Base-by-base conservation (phyloP, 2,113 vertebrate genomes). In the Phalacrocorax pelagicus region DNA sequence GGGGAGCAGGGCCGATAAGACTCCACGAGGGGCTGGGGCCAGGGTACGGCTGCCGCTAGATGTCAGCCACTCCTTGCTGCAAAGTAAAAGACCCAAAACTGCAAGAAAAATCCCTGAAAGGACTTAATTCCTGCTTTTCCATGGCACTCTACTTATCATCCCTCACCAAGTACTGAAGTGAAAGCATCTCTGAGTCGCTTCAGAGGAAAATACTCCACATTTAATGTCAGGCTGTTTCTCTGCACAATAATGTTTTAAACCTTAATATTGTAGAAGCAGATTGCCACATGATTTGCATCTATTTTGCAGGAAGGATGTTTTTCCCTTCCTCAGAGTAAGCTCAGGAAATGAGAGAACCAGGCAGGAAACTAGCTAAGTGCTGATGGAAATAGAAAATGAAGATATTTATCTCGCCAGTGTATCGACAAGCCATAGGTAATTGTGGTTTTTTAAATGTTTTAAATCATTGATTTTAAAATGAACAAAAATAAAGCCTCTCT, bases 261-360 rank as follows among this genome's bases (percentile, higher is more conserved):
- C 89, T 71, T 88, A 91, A 81, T 93, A 86, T 49, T 96, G 95
- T 85, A 87, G 96, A 93, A 96, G 72, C 30, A 96, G 92, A 92
- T 86, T 97, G 92, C 90, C 78, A 9, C 71, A 96, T 91, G 63
- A 94, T 97, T 97, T 97, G 87, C 94, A 90, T 94, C 81, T 96
- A 85, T 96, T 97, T 96, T 96, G 90, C 93, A 97, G 97, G 97
- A 96, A 89, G 97, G 96, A 98, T 97, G 97, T 98, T 98, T 97
- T 97, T 74, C 82, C 10, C 88, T 97, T 97, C 94, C 97, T 97
- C 91, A 91, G 95, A 96, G 85, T 81, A 96, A 97, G 95, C 82
- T 97, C 97, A 98, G 97, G 98, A 98, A 98, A 97, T 96, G 96
- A 96, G 95, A 89, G 95, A 97, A 97, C 22, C 93, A 72, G 93